A percentile compares a stretch with the other conserved stretches of the same genome.
Evolutionary conservation across 2,113 vertebrate genomes (phyloP).

Genomic region (Pomatostomus ruficeps): DNA sequence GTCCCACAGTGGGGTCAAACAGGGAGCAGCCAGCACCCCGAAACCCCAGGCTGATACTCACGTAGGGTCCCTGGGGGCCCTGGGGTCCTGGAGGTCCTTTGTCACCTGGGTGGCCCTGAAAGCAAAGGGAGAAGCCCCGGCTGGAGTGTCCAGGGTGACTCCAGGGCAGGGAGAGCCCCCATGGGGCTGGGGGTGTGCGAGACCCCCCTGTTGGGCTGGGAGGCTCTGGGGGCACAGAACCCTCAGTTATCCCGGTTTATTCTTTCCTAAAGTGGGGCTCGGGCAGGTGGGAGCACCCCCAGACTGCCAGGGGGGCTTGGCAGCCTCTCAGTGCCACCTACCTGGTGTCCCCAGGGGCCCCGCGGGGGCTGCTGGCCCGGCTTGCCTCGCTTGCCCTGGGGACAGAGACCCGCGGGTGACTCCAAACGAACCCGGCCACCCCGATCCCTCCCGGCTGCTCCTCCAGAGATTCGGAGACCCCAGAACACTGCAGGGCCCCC

Average conservation of each 20-base stretch:
- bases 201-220: background rate
- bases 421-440: accelerated
- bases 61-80: constrained; percentile 78
- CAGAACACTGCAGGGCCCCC: accelerated
- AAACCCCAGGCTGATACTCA: constrained; percentile 57
- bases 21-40: background rate
- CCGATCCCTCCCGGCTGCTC: accelerated
- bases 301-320: background rate
- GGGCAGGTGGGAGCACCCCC: background rate
- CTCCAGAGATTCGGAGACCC: background rate
- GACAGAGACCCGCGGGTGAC: background rate
- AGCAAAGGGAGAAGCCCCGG: background rate
- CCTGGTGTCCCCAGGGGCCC: constrained; percentile 80
- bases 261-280: accelerated
- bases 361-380: constrained; percentile 71
- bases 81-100: constrained; percentile 65
- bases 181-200: accelerated
- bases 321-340: constrained; percentile 22
- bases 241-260: background rate
- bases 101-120: constrained; percentile 76
- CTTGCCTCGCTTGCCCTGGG: constrained; percentile 83
- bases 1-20: accelerated
- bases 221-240: background rate
- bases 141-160: background rate
- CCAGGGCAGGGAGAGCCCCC: background rate